Conservation (phyloP, 2,797 vertebrate genomes). For the Lophotriccus pileatus region DNA sequence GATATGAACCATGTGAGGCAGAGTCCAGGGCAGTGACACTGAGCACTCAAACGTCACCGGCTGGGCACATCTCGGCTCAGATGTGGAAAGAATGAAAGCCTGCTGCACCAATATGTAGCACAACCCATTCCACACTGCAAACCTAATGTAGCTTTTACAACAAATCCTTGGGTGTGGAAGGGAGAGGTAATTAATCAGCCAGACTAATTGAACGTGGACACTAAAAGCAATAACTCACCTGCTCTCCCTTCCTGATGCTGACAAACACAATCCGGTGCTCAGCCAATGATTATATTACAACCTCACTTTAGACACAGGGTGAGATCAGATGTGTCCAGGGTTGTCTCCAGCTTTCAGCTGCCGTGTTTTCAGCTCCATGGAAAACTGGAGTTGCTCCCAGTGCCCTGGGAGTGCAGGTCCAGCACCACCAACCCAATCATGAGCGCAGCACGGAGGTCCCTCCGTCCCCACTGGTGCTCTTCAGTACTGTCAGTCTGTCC, state of each 20-base stretch:
- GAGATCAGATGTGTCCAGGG: background rate
- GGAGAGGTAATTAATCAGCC: background rate
- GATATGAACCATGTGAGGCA: background rate
- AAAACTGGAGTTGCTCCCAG: background rate
- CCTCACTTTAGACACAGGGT: background rate
- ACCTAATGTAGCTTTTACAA: background rate
- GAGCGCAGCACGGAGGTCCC: background rate
- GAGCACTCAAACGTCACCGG: accelerated
- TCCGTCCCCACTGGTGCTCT: background rate
- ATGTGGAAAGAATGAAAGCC: background rate
- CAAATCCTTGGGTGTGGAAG: background rate
- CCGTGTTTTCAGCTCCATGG: background rate
- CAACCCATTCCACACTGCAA: background rate
- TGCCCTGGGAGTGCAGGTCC: background rate
- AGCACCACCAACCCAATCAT: accelerated
- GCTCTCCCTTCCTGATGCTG: background rate
- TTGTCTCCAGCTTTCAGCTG: background rate
- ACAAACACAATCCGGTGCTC: background rate
- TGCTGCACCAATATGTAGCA: slow-evolving; percentile 46
- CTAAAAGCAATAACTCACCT: slow-evolving; percentile 47
- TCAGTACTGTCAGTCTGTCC: background rate
- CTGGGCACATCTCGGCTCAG: background rate
- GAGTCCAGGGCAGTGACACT: background rate
- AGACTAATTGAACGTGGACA: background rate
- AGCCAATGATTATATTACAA: background rate